Conservation (phyloP, 2,888 invertebrate genomes). For the Psylliodes chrysocephalus region DNA sequence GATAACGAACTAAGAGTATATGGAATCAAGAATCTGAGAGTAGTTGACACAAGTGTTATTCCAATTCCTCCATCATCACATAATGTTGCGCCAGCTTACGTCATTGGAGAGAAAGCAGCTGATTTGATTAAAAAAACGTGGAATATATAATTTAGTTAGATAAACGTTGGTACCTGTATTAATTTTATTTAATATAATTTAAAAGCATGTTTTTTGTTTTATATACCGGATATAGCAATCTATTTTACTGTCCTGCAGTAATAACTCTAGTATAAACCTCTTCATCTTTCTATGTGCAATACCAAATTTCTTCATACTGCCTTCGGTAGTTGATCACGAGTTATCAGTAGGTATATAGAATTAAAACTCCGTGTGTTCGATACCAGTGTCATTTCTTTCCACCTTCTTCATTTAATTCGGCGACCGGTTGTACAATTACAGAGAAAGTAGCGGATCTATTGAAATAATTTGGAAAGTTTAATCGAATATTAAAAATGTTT, state of each 20-base stretch:
- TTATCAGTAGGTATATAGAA: too few species aligned
- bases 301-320: too few species aligned
- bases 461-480: constrained; percentile 48
- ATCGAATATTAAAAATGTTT: too few species aligned
- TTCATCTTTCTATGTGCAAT: too few species aligned
- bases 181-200: neutral
- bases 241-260: too few species aligned
- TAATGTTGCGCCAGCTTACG: constrained; percentile 66
- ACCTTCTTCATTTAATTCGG: constrained; percentile 67
- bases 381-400: constrained; percentile 70
- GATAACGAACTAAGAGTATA: constrained; percentile 61
- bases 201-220: neutral
- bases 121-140: constrained; percentile 64
- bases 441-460: constrained; percentile 68
- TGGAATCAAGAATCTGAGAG: constrained; percentile 71
- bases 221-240: too few species aligned
- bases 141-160: neutral
- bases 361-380: constrained; percentile 75
- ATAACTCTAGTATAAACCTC: too few species aligned
- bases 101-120: constrained; percentile 70
- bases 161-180: too few species aligned
- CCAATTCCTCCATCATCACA: constrained; percentile 67
- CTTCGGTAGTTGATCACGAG: too few species aligned
- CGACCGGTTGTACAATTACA: constrained; percentile 68
- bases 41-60: constrained; percentile 73